These are phyloP conservation scores for Drosophila engyochracea DNA, from an alignment of 2,888 invertebrate genomes.

Conservation along the genomic window DNA sequence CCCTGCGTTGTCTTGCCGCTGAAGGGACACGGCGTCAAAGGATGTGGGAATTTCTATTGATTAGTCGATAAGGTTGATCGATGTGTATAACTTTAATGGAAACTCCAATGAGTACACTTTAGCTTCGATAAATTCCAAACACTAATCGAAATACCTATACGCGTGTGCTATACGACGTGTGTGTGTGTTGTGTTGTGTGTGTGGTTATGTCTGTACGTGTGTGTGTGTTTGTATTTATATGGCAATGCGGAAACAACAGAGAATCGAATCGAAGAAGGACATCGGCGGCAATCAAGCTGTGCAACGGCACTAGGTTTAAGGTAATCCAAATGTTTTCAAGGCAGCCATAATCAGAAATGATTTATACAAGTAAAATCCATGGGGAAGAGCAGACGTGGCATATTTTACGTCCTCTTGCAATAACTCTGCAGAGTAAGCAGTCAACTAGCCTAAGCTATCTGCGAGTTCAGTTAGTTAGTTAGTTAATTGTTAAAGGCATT, in stretches of 20 bases:
- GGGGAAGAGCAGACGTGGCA: background rate
- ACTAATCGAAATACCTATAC: conserved; percentile 6
- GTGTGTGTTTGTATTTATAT: background rate
- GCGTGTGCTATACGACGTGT: background rate
- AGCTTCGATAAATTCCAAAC: conserved; percentile 12
- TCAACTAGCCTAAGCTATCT: background rate
- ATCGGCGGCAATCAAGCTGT: background rate
- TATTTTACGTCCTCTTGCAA: background rate
- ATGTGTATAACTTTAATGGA: conserved; percentile 38
- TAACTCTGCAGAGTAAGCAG: background rate
- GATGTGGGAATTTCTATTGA: conserved; percentile 58
- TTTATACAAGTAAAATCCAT: background rate
- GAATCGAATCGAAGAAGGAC: background rate
- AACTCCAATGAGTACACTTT: conserved; percentile 16
- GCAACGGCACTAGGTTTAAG: background rate
- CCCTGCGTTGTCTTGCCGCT: background rate
- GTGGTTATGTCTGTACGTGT: background rate
- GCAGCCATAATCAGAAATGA: background rate
- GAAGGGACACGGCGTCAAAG: conserved; percentile 1
- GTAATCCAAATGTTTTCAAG: background rate
- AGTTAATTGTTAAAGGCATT: background rate
- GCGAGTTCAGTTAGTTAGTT: no score
- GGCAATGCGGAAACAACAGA: background rate
- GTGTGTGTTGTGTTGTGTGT: background rate
- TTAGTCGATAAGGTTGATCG: conserved; percentile 70